Evolutionary conservation across 2,113 vertebrate species (phyloP).

Genomic region (Notarius lentiginosus): DNA sequence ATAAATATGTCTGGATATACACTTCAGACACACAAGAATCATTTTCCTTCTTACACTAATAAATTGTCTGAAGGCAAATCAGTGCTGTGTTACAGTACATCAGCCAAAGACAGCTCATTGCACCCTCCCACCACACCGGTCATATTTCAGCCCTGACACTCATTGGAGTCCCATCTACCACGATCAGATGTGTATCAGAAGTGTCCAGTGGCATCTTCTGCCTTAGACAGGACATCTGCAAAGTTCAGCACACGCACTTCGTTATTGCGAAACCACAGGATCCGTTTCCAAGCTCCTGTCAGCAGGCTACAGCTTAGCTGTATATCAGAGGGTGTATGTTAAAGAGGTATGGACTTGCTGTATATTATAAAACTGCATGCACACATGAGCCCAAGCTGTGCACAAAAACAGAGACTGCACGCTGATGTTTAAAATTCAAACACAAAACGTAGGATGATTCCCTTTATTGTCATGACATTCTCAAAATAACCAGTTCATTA

Average conservation of each 20-base stretch:
- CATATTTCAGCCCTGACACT: slow-evolving; percentile 7
- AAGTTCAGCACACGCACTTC: not conserved
- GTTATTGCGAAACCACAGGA: not conserved
- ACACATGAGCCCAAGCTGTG: not conserved
- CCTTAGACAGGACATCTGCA: slow-evolving; percentile 45
- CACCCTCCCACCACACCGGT: not conserved
- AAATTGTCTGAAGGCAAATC: not conserved
- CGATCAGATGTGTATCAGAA: slow-evolving; percentile 41
- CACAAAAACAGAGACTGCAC: not conserved
- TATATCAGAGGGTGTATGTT: not conserved
- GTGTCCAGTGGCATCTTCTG: slow-evolving; percentile 35
- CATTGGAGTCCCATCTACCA: not conserved
- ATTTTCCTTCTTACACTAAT: not conserved
- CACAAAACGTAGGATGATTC: not conserved
- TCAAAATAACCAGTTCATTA: not conserved
- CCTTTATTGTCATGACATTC: not conserved
- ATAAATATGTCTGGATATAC: not conserved
- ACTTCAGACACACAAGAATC: not conserved
- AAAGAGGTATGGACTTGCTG: not conserved
- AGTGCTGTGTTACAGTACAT: not conserved
- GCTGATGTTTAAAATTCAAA: not conserved
- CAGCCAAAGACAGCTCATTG: not conserved
- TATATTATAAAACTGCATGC: not conserved
- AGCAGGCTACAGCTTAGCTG: not conserved
- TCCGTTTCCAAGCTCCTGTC: not conserved